These are phyloP conservation scores for Agapostemon virescens DNA, from an alignment of 2,888 invertebrate species.

Conservation along the genomic window DNA sequence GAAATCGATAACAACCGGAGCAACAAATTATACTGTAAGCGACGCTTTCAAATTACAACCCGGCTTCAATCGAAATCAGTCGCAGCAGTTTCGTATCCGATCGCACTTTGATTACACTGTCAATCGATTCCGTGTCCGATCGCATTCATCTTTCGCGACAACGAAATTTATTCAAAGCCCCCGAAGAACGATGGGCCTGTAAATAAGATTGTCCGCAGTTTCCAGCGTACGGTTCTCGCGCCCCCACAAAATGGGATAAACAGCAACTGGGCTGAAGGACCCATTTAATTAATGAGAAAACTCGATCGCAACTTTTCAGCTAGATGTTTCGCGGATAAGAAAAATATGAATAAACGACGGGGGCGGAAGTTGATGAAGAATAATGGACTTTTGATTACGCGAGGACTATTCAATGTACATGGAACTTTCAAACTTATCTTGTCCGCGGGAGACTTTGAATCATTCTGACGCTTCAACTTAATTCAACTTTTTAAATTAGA, in stretches of 20 bases:
- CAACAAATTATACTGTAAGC: constrained; percentile 1
- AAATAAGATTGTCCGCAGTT: background rate
- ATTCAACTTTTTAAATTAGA: background rate
- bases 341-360: background rate
- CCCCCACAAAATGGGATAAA: background rate
- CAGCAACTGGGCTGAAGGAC: background rate
- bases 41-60: background rate
- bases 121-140: background rate
- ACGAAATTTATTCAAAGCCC: background rate
- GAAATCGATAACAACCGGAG: background rate
- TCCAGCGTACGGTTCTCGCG: background rate
- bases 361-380: constrained; percentile 12
- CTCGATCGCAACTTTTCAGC: background rate
- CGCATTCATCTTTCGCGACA: background rate
- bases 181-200: background rate
- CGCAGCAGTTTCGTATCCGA: background rate
- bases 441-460: constrained; percentile 7
- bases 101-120: background rate
- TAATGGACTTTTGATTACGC: constrained; percentile 24
- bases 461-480: background rate
- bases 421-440: constrained; percentile 21
- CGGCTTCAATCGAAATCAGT: background rate
- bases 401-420: background rate
- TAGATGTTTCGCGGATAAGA: background rate
- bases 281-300: constrained; percentile 3